These are phyloP conservation scores for Drosophila watanabei DNA, from an alignment of 1,140 invertebrate species.

Conservation along the genomic window DNA sequence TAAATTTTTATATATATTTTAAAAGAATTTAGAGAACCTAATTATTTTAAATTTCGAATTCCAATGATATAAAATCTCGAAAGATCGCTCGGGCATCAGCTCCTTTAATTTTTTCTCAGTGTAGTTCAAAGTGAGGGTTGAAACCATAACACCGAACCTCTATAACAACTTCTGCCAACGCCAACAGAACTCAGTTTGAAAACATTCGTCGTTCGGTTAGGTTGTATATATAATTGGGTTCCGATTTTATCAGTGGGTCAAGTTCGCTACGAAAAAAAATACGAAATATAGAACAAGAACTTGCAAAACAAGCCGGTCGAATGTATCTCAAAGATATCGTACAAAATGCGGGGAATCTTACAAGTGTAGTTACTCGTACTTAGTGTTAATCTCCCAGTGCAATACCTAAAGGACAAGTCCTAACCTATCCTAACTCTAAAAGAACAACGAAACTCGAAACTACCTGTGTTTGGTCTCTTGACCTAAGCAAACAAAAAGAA, in stretches of 20 bases:
- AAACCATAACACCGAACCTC: slow-evolving; percentile 24
- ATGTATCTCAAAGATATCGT: slow-evolving; percentile 42
- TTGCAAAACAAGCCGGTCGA: slow-evolving; percentile 19
- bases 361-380: slow-evolving; percentile 18
- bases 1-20: too few relatives aligned
- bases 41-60: too few relatives aligned
- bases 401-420: slow-evolving; percentile 44
- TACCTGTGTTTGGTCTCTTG: slow-evolving; percentile 60
- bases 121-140: slow-evolving; percentile 16
- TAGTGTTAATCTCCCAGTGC: slow-evolving; percentile 60
- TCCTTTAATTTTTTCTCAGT: background rate
- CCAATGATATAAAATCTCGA: too few relatives aligned
- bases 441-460: slow-evolving; percentile 11
- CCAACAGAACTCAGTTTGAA: slow-evolving; percentile 59
- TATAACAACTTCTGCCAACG: slow-evolving; percentile 24
- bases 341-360: slow-evolving; percentile 15
- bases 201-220: slow-evolving; percentile 57
- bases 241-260: slow-evolving; percentile 34
- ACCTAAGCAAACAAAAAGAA: slow-evolving; percentile 63
- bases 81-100: too few relatives aligned
- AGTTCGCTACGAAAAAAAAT: slow-evolving; percentile 27
- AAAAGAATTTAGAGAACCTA: too few relatives aligned
- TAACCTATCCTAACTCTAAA: slow-evolving; percentile 47
- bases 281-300: slow-evolving; percentile 42
- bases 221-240: slow-evolving; percentile 66